Evolutionary conservation across 1,140 invertebrate genomes (phyloP), one percentile per base, ranked within the genome.

Genomic region (Lepidurus couesii): DNA sequence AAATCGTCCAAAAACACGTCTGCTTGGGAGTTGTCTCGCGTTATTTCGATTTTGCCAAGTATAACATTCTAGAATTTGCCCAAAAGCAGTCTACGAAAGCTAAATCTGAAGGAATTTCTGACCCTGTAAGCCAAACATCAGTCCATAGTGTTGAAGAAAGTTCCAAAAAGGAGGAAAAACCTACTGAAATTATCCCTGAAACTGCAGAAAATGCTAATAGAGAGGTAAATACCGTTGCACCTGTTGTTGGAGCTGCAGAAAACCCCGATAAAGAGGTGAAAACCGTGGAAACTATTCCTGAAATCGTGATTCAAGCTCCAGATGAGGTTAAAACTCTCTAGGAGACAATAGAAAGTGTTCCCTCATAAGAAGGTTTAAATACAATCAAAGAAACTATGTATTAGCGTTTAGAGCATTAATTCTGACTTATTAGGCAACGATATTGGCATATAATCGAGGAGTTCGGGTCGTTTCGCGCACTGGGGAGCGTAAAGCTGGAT

Each of bases 1-100:
- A 95, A 87, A 87, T 95, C 8, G 89, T 95, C 77, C 90, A 90
- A 81, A 87, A 86, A 7, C 84, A 88, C 80, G 92, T 90, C 77
- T 88, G 91, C 74, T 79, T 93, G 2, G 88, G 88, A 53, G 87
- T 93, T 34, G 86, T 91, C 21, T 90, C 89, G 3, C 85, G 91
- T 82, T 93, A 91, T 84, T 86, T 88, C 80, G 87, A 88, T 78
- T 89, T 87, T 77, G 91, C 89, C 79, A 92, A 92, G 81, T 92
- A 91, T 81, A 93, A 93, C 86, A 84, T 93, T 26, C 24, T 86
- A 13, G 88, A 88, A 83, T 82, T 88, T 34, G 78, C 75, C n/a
- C 75, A 79, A 34, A 34, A 34, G 34, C 34, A 34, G 34, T 34
- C 34, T 34, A 34, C 34, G 65, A 79, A 79, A 65, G 74, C 34